Evolutionary conservation across 2,888 invertebrate species (phyloP).

Genomic region (Dicyrtoma fusca): DNA sequence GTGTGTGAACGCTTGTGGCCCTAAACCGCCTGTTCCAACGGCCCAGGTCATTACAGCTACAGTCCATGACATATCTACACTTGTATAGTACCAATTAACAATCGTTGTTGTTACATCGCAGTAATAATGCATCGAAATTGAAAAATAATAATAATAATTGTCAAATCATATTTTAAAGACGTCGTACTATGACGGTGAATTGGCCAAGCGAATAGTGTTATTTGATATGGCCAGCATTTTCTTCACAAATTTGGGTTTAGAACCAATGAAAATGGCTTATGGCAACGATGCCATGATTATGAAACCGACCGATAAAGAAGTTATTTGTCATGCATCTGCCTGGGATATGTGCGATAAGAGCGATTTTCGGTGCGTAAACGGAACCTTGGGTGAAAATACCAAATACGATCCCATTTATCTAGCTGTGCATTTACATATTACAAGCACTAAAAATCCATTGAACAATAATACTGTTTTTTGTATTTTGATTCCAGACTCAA

Average conservation of each 20-base stretch:
- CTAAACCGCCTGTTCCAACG: too few relatives aligned
- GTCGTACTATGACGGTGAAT: not conserved
- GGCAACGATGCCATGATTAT: slow-evolving; percentile 79
- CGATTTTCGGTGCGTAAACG: slow-evolving; percentile 71
- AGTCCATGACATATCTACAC: too few relatives aligned
- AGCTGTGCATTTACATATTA: not conserved
- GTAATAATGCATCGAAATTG: too few relatives aligned
- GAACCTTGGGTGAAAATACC: too few relatives aligned
- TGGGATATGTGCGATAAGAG: slow-evolving; percentile 85
- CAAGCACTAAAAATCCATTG: not conserved
- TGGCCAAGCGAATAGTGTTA: slow-evolving; percentile 59
- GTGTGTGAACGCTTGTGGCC: too few relatives aligned
- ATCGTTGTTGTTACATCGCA: too few relatives aligned
- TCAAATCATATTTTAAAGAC: too few relatives aligned
- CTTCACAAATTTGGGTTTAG: slow-evolving; percentile 77
- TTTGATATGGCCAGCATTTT: slow-evolving; percentile 83
- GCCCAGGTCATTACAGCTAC: too few relatives aligned
- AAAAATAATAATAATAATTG: too few relatives aligned
- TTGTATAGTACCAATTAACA: too few relatives aligned
- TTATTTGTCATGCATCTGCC: slow-evolving; percentile 71
- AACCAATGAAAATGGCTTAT: slow-evolving; percentile 79
- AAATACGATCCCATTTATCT: too few relatives aligned
- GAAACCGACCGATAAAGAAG: slow-evolving; percentile 70
- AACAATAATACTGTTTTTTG: not conserved
- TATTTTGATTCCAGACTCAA: slow-evolving; percentile 69